These are phyloP conservation scores for Tympanoctomys barrerae DNA, from an alignment of 2,797 vertebrate species.

Conservation along the genomic window DNA sequence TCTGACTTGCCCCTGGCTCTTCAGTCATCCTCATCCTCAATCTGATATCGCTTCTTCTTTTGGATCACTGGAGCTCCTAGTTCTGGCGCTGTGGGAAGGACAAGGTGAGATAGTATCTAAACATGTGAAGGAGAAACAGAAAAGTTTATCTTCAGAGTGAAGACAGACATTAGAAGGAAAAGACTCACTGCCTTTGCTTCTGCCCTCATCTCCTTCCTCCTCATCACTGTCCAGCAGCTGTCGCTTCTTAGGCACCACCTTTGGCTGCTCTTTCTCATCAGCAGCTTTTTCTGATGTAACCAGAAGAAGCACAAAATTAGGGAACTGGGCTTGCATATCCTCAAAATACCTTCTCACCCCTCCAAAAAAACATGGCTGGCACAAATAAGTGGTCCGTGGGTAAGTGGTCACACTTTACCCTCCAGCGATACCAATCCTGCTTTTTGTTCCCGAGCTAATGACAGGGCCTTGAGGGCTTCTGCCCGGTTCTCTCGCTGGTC, in stretches of 20 bases:
- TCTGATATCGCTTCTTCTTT: slow-evolving; percentile 86
- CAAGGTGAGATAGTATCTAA: not conserved
- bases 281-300: slow-evolving; percentile 56
- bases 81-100: slow-evolving; percentile 20
- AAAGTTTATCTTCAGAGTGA: not conserved
- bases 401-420: not conserved
- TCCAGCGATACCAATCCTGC: not conserved
- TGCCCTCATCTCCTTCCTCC: not conserved
- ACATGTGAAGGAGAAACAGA: not conserved
- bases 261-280: slow-evolving; percentile 10
- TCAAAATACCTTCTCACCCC: not conserved
- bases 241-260: slow-evolving; percentile 56
- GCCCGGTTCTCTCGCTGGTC: slow-evolving; percentile 80
- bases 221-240: slow-evolving; percentile 44
- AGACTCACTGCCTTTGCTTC: not conserved
- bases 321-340: not conserved
- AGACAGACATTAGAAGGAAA: not conserved
- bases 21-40: slow-evolving; percentile 84
- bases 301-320: slow-evolving; percentile 7
- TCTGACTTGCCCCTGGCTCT: slow-evolving; percentile 5
- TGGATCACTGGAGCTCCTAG: slow-evolving; percentile 3
- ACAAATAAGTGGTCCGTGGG: not conserved
- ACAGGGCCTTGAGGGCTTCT: slow-evolving; percentile 88
- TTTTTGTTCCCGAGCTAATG: slow-evolving; percentile 85
- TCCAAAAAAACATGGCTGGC: not conserved